Evolutionary conservation across 2,888 invertebrate genomes (phyloP).

Genomic region (Amphipoea oculea): DNA sequence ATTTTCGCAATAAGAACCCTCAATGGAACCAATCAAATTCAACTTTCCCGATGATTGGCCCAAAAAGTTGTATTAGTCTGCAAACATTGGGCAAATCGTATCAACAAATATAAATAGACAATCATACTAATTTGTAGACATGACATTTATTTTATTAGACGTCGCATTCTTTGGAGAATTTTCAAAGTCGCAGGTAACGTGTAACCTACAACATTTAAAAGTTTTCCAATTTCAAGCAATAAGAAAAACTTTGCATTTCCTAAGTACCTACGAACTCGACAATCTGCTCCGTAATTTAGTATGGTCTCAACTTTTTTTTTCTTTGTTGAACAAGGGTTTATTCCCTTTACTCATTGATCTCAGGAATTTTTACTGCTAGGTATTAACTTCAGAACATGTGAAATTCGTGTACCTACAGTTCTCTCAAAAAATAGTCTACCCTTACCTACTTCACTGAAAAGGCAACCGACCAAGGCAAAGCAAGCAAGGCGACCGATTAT

Average conservation of each 20-base stretch:
- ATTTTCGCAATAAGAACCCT: slow-evolving; percentile 48
- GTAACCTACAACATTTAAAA: slow-evolving; percentile 20
- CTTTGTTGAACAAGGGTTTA: background rate
- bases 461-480: background rate
- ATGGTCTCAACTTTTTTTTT: slow-evolving; percentile 6
- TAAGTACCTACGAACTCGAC: slow-evolving; percentile 24
- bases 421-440: background rate
- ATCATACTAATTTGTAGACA: slow-evolving; percentile 26
- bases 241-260: slow-evolving; percentile 33
- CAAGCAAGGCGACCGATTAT: background rate
- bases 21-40: slow-evolving; percentile 59
- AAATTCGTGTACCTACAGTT: background rate
- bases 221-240: slow-evolving; percentile 27
- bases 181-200: background rate
- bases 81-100: slow-evolving; percentile 36
- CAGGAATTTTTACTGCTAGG: background rate
- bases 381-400: background rate
- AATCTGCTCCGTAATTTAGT: slow-evolving; percentile 24
- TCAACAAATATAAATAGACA: slow-evolving; percentile 34
- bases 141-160: background rate
- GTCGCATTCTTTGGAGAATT: background rate
- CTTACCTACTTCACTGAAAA: background rate
- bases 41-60: slow-evolving; percentile 57
- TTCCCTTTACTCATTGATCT: slow-evolving; percentile 12
- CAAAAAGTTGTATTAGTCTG: slow-evolving; percentile 57